Evolutionary conservation across 2,888 invertebrate species (phyloP).

Genomic region (Eupeodes luniger): DNA sequence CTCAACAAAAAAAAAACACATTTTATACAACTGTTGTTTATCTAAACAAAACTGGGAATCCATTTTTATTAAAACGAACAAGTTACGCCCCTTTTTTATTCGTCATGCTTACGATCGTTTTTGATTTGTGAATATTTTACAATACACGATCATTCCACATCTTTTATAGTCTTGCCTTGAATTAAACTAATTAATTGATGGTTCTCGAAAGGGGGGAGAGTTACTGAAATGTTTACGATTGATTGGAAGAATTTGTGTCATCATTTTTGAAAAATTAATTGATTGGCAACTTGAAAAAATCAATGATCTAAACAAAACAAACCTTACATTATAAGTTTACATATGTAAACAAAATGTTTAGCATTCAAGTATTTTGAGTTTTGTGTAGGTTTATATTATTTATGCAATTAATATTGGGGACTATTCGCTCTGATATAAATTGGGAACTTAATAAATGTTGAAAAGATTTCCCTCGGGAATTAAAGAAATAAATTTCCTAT

Average conservation of each 20-base stretch:
- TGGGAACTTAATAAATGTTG: no score
- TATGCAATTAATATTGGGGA: no score
- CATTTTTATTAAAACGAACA: not conserved
- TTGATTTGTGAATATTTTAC: not conserved
- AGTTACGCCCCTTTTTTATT: conserved; percentile 41
- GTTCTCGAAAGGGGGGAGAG: not conserved
- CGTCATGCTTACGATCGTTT: not conserved
- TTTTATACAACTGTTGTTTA: no score
- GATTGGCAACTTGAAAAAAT: not conserved
- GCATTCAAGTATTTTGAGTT: no score
- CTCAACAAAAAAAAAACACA: no score
- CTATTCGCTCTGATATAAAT: no score
- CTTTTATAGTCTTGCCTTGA: not conserved
- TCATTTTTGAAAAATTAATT: not conserved
- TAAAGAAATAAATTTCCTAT: no score
- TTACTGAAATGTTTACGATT: not conserved
- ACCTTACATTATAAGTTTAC: no score
- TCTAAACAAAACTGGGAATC: not conserved
- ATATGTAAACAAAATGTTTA: no score
- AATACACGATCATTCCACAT: conserved; percentile 1
- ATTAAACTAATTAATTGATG: not conserved
- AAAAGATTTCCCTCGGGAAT: no score
- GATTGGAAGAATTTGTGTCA: not conserved
- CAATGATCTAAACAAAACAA: no score
- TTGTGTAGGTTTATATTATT: no score